Conservation (phyloP, 2,888 invertebrate species). For the Pogonocherus hispidulus region DNA sequence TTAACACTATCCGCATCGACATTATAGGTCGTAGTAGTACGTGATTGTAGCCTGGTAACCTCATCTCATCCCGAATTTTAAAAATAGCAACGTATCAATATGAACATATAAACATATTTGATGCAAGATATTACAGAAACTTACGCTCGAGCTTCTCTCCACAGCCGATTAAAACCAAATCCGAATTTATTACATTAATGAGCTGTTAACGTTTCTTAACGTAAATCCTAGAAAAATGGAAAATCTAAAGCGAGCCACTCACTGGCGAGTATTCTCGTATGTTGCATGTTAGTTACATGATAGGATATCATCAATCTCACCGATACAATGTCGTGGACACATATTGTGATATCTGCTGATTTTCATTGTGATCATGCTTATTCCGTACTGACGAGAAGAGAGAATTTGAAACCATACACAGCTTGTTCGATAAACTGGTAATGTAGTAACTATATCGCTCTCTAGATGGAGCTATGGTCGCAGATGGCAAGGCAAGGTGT, state of each 20-base stretch:
- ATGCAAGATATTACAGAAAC: slow-evolving; percentile 13
- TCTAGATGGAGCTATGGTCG: too few species aligned
- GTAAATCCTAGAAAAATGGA: slow-evolving; percentile 24
- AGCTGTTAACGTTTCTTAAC: slow-evolving; percentile 30
- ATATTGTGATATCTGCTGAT: too few species aligned
- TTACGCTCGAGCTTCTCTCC: slow-evolving; percentile 5
- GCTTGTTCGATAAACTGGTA: too few species aligned
- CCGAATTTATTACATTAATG: slow-evolving; percentile 31
- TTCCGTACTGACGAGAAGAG: too few species aligned
- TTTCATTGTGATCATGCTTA: too few species aligned
- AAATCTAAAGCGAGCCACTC: background rate
- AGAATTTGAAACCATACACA: too few species aligned
- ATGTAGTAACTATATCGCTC: too few species aligned
- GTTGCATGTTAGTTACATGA: too few species aligned
- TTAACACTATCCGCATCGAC: background rate
- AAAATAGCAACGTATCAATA: slow-evolving; percentile 21
- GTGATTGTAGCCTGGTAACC: background rate
- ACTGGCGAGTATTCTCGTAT: too few species aligned
- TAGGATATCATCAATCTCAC: too few species aligned
- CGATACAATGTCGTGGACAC: too few species aligned
- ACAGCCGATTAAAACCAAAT: slow-evolving; percentile 23
- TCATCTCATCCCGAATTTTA: slow-evolving; percentile 5
- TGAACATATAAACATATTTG: slow-evolving; percentile 16
- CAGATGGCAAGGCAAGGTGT: too few species aligned
- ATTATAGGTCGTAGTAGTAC: background rate